Evolutionary conservation across 2,888 invertebrate genomes (phyloP).

Genomic region (Sympetrum striolatum): DNA sequence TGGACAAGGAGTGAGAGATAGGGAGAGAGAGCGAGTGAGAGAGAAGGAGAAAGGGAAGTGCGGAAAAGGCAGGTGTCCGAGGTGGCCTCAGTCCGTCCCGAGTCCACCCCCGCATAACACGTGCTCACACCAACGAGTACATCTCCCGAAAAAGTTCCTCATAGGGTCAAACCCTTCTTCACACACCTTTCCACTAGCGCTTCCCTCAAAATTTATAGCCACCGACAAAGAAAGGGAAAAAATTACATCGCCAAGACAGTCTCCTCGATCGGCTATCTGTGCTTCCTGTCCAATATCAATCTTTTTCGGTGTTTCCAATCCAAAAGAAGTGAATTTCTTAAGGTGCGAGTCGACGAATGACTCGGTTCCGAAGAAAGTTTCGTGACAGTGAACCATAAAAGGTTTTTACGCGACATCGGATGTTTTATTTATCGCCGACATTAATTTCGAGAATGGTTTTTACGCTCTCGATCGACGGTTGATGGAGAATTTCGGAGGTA

Average conservation of each 20-base stretch:
- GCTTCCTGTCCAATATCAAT: neutral
- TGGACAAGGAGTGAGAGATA: neutral
- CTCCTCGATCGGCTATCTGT: no score
- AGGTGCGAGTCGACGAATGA: neutral
- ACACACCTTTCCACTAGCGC: neutral
- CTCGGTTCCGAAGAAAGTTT: neutral
- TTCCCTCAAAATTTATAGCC: neutral
- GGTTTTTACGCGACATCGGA: no score
- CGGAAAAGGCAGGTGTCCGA: neutral
- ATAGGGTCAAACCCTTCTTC: neutral
- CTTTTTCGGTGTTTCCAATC: neutral
- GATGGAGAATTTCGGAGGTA: no score
- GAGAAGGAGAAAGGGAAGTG: neutral
- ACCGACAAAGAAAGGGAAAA: neutral
- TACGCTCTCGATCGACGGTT: no score
- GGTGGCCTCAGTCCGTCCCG: neutral
- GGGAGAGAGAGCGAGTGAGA: neutral
- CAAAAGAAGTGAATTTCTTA: neutral
- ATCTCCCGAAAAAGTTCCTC: neutral
- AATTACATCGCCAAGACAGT: neutral
- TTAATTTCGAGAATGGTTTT: no score
- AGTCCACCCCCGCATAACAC: neutral
- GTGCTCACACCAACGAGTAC: neutral
- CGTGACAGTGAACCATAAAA: neutral
- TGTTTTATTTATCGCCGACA: no score